phyloP scores from a whole-genome alignment of 2,113 vertebrate species.

The Crypturellus undulatus region DNA sequence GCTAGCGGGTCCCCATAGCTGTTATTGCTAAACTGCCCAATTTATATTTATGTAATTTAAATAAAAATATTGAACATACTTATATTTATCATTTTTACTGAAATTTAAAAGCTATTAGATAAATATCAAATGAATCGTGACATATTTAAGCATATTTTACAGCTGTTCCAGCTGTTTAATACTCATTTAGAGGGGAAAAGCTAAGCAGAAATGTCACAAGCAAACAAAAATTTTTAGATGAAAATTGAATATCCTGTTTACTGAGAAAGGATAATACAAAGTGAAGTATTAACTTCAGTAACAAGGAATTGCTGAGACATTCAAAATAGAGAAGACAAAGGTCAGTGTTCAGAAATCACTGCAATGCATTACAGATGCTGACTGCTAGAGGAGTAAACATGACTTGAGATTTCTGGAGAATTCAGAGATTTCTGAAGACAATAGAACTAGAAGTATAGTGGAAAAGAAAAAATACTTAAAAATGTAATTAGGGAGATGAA shows the following conservation, averaged over 20 bases:
- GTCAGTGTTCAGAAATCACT: not conserved
- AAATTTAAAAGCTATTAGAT: not conserved
- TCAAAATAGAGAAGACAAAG: not conserved
- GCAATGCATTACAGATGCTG: not conserved
- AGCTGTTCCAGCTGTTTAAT: not conserved
- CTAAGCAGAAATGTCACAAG: not conserved
- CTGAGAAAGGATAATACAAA: not conserved
- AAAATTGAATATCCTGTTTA: not conserved
- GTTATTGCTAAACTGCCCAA: not conserved
- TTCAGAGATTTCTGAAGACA: not conserved
- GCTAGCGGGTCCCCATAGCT: not conserved
- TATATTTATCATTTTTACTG: not conserved
- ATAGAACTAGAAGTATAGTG: not conserved
- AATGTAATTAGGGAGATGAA: not conserved
- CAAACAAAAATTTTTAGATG: not conserved
- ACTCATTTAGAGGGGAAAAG: not conserved
- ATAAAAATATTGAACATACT: not conserved
- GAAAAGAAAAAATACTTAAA: not conserved
- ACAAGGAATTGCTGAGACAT: not conserved
- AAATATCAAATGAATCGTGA: not conserved
- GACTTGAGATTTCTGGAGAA: not conserved
- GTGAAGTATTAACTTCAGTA: not conserved
- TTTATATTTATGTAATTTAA: not conserved
- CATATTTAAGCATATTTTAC: not conserved
- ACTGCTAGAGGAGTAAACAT: not conserved